Evolutionary conservation across 2,113 vertebrate species (phyloP).

Genomic region (Odocoileus hemionus): DNA sequence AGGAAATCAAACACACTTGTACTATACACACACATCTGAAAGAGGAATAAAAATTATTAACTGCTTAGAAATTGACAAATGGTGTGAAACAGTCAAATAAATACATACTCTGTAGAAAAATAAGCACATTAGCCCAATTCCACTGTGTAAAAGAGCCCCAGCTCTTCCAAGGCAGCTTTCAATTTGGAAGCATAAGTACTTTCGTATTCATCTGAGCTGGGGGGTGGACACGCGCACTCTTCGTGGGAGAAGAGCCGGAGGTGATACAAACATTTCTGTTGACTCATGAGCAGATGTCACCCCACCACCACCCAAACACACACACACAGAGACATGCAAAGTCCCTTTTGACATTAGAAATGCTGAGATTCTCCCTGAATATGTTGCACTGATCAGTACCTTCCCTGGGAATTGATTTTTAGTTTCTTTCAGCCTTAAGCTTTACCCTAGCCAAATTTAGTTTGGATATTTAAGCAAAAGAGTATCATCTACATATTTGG

Average conservation of each 20-base stretch:
- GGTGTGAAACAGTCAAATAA: slow-evolving; percentile 46
- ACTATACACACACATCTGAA: slow-evolving; percentile 1
- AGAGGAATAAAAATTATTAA: slow-evolving; percentile 13
- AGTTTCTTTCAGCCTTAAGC: background rate
- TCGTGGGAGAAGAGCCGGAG: accelerated
- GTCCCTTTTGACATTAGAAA: accelerated
- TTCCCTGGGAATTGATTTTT: background rate
- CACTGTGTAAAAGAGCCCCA: background rate
- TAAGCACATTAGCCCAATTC: background rate
- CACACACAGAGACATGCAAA: too few relatives aligned
- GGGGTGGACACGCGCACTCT: background rate
- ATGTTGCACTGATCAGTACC: background rate
- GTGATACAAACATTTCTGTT: background rate
- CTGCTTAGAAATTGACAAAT: slow-evolving; percentile 45
- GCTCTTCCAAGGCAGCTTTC: background rate
- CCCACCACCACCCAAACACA: background rate
- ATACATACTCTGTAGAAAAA: slow-evolving; percentile 37
- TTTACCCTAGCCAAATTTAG: background rate
- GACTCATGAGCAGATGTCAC: background rate
- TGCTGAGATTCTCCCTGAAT: background rate
- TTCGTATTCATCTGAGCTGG: accelerated
- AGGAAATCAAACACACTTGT: slow-evolving; percentile 47
- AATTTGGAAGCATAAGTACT: accelerated
- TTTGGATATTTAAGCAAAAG: background rate
- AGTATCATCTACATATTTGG: background rate